Evolutionary conservation across 1,140 invertebrate genomes (phyloP), one percentile per base, ranked within the genome.

Genomic region (Papilio dardanus): DNA sequence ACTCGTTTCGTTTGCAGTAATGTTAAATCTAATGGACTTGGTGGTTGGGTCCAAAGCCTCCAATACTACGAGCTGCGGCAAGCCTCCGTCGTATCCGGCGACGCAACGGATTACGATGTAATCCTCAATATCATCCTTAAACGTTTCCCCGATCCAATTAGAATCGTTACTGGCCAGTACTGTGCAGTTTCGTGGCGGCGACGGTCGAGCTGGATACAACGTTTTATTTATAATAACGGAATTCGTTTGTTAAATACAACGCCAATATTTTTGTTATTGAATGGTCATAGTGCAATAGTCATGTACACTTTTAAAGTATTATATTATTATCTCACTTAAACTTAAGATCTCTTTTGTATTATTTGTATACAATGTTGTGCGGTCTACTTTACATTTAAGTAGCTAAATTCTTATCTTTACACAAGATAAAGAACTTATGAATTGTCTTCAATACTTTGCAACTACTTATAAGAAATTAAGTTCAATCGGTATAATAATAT

Each of bases 1-100:
- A 92, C 91, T 86, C 74, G 89, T 93, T 50, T 92, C 91, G 82
- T 93, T 92, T 28, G 89, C 86, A 50, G 90, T 89, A 19, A 92
- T 86, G 30, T 90, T 91, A 68, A 93, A 92, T 37, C 82, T 79
- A 3, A 88, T 80, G 8, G 75, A 68, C 1, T 87, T 88, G 62
- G 77, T 88, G 10, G 71, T 50, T 24, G 87, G 77, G 66, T 93
- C 91, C 24, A 92, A 77, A 19, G 91, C 91, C 78, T 93, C 91
- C 14, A 93, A 30, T 1, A 93, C 84, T 0, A 92, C 86, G 7
- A 91, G 77, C 50, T 92, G 91, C 0, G 91, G 91, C 19, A 92
- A 77, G 14, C 91, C 91, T 0, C 91, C 91, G 24, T 92, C 90
- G 62, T 91, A 91, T 0, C 91, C 91, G 8, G 88, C 83, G 5